phyloP scores from a whole-genome alignment of 2,113 vertebrate genomes.

The Plestiodon gilberti region DNA sequence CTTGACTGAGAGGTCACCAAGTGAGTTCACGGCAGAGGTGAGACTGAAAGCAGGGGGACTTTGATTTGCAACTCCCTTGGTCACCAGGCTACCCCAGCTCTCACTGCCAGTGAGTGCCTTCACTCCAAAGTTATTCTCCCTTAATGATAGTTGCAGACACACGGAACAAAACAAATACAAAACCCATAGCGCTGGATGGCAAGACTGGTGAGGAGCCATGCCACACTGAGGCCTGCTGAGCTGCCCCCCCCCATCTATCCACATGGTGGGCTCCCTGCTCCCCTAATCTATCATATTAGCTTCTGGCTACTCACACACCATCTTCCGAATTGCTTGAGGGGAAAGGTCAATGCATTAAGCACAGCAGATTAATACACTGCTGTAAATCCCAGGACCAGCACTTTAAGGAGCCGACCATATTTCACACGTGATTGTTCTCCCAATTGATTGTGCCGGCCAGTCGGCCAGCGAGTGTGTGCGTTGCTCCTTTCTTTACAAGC shows the following conservation, averaged over 20 bases:
- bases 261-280: constrained; percentile 54
- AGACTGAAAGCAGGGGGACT: too few species aligned
- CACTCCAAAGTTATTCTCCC: constrained; percentile 43
- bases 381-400: constrained; percentile 74
- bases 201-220: constrained; percentile 26
- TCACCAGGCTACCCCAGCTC: too few species aligned
- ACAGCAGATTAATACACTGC: constrained; percentile 75
- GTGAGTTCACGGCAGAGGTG: too few species aligned
- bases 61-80: too few species aligned
- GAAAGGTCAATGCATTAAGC: constrained; percentile 78
- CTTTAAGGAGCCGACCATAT: constrained; percentile 71
- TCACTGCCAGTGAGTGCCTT: too few species aligned
- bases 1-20: too few species aligned
- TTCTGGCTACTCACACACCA: constrained; percentile 69
- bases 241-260: constrained; percentile 46
- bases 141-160: constrained; percentile 47
- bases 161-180: constrained; percentile 4
- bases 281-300: constrained; percentile 76
- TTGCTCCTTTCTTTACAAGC: constrained; percentile 75
- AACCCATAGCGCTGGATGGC: constrained; percentile 31
- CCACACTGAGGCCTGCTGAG: constrained; percentile 16
- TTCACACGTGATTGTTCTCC: constrained; percentile 71
- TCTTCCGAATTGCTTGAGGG: constrained; percentile 67
- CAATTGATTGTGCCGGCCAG: constrained; percentile 63
- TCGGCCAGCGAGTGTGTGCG: constrained; percentile 42